phyloP scores from a whole-genome alignment of 2,113 vertebrate species.

The Ochotona princeps region DNA sequence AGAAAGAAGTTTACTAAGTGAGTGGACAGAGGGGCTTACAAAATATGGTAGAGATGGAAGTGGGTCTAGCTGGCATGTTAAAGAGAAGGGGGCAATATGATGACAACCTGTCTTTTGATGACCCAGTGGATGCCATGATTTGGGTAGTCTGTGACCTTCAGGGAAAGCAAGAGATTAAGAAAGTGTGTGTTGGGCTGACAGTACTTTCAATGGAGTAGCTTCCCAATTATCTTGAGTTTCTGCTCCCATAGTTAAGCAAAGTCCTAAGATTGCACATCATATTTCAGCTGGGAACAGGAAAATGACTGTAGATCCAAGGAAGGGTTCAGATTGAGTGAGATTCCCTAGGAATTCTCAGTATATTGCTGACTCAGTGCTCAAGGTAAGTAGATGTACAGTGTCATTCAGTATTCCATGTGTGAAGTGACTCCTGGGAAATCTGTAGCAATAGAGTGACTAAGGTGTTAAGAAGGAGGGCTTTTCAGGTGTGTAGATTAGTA shows the following conservation, averaged over 20 bases:
- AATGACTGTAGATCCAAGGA: background rate
- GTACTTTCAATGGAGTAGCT: background rate
- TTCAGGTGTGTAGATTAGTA: constrained; percentile 19
- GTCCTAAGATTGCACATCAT: constrained; percentile 43
- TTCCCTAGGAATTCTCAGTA: constrained; percentile 24
- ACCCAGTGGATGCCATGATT: background rate
- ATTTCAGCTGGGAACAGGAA: constrained; percentile 23
- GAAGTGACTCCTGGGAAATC: constrained; percentile 64
- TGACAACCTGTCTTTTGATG: background rate
- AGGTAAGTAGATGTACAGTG: constrained; percentile 14
- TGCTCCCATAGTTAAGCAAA: background rate
- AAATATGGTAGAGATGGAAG: background rate
- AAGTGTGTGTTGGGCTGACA: background rate
- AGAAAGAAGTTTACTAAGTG: background rate
- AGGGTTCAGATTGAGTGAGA: constrained; percentile 18
- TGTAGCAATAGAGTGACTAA: constrained; percentile 13
- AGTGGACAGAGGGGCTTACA: constrained; percentile 14
- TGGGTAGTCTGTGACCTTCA: background rate
- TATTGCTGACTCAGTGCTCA: background rate
- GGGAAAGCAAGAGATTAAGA: constrained; percentile 18
- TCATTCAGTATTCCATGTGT: constrained; percentile 8
- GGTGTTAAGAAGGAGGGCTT: constrained; percentile 6
- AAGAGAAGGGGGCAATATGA: background rate
- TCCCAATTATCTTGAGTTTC: constrained; percentile 5
- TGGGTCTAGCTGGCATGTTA: background rate